Base-by-base conservation (phyloP, 2,888 invertebrate species). In the Sinotaia quadrata region DNA sequence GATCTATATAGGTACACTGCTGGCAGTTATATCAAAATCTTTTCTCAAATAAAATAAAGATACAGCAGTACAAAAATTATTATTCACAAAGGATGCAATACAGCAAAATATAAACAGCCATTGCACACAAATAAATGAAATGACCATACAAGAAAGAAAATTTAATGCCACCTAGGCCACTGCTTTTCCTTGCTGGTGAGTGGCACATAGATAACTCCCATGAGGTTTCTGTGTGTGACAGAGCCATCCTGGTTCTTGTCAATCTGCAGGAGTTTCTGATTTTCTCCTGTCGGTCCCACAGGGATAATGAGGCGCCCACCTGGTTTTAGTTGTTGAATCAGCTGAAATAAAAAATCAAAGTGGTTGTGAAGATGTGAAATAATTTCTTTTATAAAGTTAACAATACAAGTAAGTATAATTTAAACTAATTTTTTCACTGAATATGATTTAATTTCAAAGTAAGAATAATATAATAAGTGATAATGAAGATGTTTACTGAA, bases 191-290 rank as follows among this genome's bases (percentile, higher is more conserved):
- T 92, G 88, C 96, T 96, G 0, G 98, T 98, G 56, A 99, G 91
- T 0, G 98, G 98, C 41, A 99, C 98, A 87, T 96, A 99, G 79
- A 97, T 94, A 15, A 99, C 99, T 51, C 95, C 95, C 95, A 98
- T 97, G 12, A 99, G 90, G 51, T 92, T 91, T 78, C 93, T 93
- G 72, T 92, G 91, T 29, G 91, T 90, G 4, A 96, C 91, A 37
- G 92, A 76, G 8, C 98, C 98, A 86, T 95, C 93, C 2, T 89
- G 86, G 41, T 92, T 91, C 89, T 98, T 98, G 88, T 99, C 98
- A 68, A 98, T 93, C 91, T 96, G 91, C 86, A 94, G 93, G 79
- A 99, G 91, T 84, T 93, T 92, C 88, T 98, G 98, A 84, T 94
- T 93, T 0, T 81, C 81, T 18, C 87, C 86, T 34, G 80, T 80